These are phyloP conservation scores for Lochmaea capreae DNA, from an alignment of 2,888 invertebrate genomes.

Conservation along the genomic window DNA sequence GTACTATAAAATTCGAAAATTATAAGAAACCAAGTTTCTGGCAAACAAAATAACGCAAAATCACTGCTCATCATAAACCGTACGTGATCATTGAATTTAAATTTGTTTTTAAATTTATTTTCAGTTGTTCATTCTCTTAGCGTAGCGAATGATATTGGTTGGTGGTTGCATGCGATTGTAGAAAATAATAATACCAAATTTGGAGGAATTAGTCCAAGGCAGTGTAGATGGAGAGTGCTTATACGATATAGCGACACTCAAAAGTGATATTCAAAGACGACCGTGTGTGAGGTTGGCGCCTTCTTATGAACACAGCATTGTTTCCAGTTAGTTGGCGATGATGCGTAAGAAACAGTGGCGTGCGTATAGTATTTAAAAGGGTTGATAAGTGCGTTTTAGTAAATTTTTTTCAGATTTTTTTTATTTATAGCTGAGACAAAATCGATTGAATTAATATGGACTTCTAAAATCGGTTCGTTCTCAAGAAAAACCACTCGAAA, in stretches of 20 bases:
- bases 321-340: slow-evolving; percentile 10
- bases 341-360: neutral
- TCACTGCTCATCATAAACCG: neutral
- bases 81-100: neutral
- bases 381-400: too few species aligned
- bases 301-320: slow-evolving; percentile 24
- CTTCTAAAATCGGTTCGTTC: too few species aligned
- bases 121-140: neutral
- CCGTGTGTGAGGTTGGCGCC: slow-evolving; percentile 53
- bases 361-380: neutral
- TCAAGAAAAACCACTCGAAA: too few species aligned
- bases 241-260: slow-evolving; percentile 10
- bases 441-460: too few species aligned
- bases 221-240: slow-evolving; percentile 22
- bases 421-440: too few species aligned
- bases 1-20: too few species aligned
- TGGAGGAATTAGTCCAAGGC: slow-evolving; percentile 57
- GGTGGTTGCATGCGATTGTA: slow-evolving; percentile 45
- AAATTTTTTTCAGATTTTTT: too few species aligned
- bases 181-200: slow-evolving; percentile 56
- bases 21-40: too few species aligned
- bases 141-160: neutral
- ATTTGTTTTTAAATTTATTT: neutral
- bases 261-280: slow-evolving; percentile 40
- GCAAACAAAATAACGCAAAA: too few species aligned